Percentiles rank a stretch among this genome's conserved stretches.
These are phyloP conservation scores for Amblyopsis hoosieri DNA, from an alignment of 2,797 vertebrate genomes.

Conservation along the genomic window DNA sequence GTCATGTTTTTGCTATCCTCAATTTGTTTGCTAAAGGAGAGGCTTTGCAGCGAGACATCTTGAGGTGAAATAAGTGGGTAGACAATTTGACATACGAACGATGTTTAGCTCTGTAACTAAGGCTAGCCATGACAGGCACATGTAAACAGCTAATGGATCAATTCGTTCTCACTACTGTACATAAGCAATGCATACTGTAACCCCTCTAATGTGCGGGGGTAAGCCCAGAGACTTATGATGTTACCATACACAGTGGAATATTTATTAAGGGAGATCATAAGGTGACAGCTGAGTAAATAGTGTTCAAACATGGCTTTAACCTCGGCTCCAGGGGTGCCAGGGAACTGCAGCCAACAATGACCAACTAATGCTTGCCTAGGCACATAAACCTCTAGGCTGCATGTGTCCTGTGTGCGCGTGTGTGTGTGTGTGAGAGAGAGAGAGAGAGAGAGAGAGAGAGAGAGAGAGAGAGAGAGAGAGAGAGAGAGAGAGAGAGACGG, in stretches of 20 bases:
- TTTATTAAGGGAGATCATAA: slow-evolving; percentile 29
- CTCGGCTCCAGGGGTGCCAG: not conserved
- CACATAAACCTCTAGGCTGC: not conserved
- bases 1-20: slow-evolving; percentile 36
- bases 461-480: not conserved
- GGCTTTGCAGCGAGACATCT: slow-evolving; percentile 24
- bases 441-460: not conserved
- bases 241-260: not conserved
- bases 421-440: no score
- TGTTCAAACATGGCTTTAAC: slow-evolving; percentile 14
- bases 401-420: not conserved
- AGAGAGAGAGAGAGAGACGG: slow-evolving; percentile 30
- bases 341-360: slow-evolving; percentile 2
- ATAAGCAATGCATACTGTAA: not conserved
- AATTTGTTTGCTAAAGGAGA: slow-evolving; percentile 34
- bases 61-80: slow-evolving; percentile 23
- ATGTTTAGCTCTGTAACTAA: slow-evolving; percentile 28
- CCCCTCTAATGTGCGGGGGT: slow-evolving; percentile 10
- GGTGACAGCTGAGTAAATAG: slow-evolving; percentile 58
- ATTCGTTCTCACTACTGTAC: no score
- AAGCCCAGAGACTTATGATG: slow-evolving; percentile 14
- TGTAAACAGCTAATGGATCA: no score
- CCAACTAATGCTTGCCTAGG: no score
- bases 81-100: slow-evolving; percentile 25
- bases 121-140: slow-evolving; percentile 19